Evolutionary conservation across 2,888 invertebrate species (phyloP).

Genomic region (Pocota personata): DNA sequence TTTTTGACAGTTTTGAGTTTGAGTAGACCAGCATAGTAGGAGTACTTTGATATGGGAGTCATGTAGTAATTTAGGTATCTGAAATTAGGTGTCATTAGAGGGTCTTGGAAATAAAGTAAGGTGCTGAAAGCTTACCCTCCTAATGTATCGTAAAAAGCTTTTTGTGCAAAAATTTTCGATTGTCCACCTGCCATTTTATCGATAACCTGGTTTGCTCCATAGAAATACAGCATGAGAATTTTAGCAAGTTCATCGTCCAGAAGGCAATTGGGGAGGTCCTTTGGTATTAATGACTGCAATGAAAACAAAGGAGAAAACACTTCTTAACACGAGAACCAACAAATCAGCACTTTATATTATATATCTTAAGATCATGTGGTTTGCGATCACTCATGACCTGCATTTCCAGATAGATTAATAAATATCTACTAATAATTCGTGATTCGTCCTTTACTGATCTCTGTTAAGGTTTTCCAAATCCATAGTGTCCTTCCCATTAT

Average conservation of each 20-base stretch:
- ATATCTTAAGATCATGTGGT: no score
- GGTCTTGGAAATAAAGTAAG: neutral
- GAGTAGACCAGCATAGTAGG: slow-evolving; percentile 80
- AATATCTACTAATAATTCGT: no score
- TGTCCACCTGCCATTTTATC: slow-evolving; percentile 75
- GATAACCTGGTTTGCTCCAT: slow-evolving; percentile 78
- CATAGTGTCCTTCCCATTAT: no score
- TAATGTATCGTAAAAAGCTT: slow-evolving; percentile 80
- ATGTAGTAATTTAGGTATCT: slow-evolving; percentile 79
- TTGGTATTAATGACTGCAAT: slow-evolving; percentile 78
- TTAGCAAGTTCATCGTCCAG: slow-evolving; percentile 77
- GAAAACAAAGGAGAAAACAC: neutral
- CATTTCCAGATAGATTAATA: no score
- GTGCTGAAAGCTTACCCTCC: slow-evolving; percentile 78
- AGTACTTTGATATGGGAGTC: slow-evolving; percentile 79
- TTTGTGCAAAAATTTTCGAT: slow-evolving; percentile 75
- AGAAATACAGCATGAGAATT: slow-evolving; percentile 80
- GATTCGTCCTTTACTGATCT: no score
- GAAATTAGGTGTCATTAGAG: slow-evolving; percentile 2
- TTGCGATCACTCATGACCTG: no score
- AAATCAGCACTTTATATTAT: no score
- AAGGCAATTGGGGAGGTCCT: slow-evolving; percentile 76
- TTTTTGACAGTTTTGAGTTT: slow-evolving; percentile 77
- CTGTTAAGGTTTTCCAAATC: no score
- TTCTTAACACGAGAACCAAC: no score